Conservation (phyloP, 2,797 vertebrate genomes). For the Salmo trutta region DNA sequence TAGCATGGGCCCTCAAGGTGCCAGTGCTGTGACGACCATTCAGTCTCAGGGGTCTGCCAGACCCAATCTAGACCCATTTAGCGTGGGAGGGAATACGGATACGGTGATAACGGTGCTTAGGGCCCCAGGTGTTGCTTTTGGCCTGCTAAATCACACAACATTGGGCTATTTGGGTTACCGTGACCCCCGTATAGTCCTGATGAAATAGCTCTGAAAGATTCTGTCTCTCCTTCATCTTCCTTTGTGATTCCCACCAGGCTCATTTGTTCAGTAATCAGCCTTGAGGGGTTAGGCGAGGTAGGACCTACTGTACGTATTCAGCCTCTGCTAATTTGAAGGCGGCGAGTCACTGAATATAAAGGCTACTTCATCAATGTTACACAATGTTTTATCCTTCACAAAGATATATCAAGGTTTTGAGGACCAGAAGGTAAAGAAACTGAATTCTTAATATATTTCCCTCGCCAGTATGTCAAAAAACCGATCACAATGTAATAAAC, state of each 20-base stretch:
- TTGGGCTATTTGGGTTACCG: conserved; percentile 2
- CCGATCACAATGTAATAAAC: not conserved
- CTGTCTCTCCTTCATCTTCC: not conserved
- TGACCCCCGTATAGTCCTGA: not conserved
- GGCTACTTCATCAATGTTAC: conserved; percentile 13
- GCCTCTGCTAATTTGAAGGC: not conserved
- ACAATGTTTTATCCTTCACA: not conserved
- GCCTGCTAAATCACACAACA: conserved; percentile 20
- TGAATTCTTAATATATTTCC: not conserved
- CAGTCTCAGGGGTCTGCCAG: not conserved
- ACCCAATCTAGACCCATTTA: conserved; percentile 5
- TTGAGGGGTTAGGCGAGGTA: not conserved
- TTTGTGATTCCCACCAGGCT: not conserved
- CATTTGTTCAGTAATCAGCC: conserved; percentile 3
- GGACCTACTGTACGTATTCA: not conserved
- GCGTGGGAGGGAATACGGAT: not conserved
- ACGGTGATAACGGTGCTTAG: conserved; percentile 7
- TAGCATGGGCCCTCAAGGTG: not conserved
- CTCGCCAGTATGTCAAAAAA: not conserved
- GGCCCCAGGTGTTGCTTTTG: conserved; percentile 25
- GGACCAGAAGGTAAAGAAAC: not conserved
- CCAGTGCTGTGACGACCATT: not conserved
- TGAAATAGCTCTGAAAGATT: not conserved
- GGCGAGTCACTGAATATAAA: not conserved
- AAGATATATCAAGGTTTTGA: not conserved